Percentiles rank a stretch among this genome's conserved stretches.
phyloP scores from a whole-genome alignment of 1,140 invertebrate species.

The Monochamus saltuarius region DNA sequence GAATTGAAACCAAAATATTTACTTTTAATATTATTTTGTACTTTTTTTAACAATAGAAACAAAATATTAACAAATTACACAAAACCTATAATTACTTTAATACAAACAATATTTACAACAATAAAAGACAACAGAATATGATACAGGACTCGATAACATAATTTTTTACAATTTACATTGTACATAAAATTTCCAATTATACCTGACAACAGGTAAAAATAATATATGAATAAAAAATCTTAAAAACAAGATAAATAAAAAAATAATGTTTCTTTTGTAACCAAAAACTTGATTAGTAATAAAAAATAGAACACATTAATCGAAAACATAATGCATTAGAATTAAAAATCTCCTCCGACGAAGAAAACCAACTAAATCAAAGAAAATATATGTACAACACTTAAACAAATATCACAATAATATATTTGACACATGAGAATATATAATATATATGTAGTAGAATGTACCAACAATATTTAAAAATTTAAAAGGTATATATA shows the following conservation, averaged over 20 bases:
- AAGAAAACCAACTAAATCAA: slow-evolving; percentile 2
- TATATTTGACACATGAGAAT: slow-evolving; percentile 34
- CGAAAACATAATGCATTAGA: background rate
- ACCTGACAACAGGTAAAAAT: slow-evolving; percentile 28
- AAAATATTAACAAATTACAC: slow-evolving; percentile 25
- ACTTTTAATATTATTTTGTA: slow-evolving; percentile 21
- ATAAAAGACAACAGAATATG: slow-evolving; percentile 14
- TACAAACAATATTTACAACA: slow-evolving; percentile 17
- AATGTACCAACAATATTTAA: slow-evolving; percentile 25
- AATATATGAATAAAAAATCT: slow-evolving; percentile 18
- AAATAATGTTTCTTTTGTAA: background rate
- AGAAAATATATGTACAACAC: slow-evolving; percentile 19
- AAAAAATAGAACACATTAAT: slow-evolving; percentile 15
- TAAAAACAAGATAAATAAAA: slow-evolving; percentile 20
- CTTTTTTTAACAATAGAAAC: slow-evolving; percentile 30
- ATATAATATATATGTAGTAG: slow-evolving; percentile 14
- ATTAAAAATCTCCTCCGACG: background rate
- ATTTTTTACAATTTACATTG: slow-evolving; percentile 4
- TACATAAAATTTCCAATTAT: slow-evolving; percentile 17
- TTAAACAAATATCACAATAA: slow-evolving; percentile 29
- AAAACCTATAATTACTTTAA: slow-evolving; percentile 3
- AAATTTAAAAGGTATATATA: slow-evolving; percentile 23
- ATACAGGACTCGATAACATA: slow-evolving; percentile 17
- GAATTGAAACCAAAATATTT: slow-evolving; percentile 10
- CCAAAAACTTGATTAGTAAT: slow-evolving; percentile 3